A percentile compares a stretch with the other conserved stretches of the same genome.
Conservation (phyloP, 2,797 vertebrate species). For the Molossus molossus region DNA sequence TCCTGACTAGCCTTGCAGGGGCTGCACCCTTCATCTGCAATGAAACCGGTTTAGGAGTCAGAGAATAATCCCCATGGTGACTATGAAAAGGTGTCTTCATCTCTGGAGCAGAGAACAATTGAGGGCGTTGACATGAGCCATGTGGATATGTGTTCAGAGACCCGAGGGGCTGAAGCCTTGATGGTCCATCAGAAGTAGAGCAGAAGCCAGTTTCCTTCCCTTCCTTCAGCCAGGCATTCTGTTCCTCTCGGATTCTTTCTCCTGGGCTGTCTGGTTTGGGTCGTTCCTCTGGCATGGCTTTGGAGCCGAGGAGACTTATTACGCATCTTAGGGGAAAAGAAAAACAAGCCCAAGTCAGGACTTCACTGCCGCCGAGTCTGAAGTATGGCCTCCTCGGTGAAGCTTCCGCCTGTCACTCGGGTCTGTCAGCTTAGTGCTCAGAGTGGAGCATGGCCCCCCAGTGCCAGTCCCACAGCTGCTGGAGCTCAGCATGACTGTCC, state of each 20-base stretch:
- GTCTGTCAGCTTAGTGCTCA: neutral
- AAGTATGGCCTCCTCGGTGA: neutral
- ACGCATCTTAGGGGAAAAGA: neutral
- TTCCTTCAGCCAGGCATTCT: neutral
- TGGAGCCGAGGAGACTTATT: neutral
- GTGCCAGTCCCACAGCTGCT: neutral
- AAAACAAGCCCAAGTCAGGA: neutral
- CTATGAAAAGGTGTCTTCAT: conserved; percentile 27
- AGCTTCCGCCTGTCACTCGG: neutral
- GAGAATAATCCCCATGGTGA: neutral
- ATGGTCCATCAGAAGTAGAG: conserved; percentile 4
- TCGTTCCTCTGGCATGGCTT: neutral
- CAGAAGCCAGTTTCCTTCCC: neutral
- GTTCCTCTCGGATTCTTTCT: conserved; percentile 30
- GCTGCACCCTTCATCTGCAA: neutral
- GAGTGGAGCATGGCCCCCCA: neutral
- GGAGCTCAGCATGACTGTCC: neutral
- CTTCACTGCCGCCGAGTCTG: neutral
- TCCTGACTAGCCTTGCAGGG: neutral
- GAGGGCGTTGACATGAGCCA: neutral
- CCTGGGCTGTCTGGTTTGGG: neutral
- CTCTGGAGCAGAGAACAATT: neutral
- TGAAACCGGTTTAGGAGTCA: neutral
- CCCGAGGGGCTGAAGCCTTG: neutral
- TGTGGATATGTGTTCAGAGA: neutral